phyloP scores from a whole-genome alignment of 2,113 vertebrate genomes.

The Pontoporia blainvillei region DNA sequence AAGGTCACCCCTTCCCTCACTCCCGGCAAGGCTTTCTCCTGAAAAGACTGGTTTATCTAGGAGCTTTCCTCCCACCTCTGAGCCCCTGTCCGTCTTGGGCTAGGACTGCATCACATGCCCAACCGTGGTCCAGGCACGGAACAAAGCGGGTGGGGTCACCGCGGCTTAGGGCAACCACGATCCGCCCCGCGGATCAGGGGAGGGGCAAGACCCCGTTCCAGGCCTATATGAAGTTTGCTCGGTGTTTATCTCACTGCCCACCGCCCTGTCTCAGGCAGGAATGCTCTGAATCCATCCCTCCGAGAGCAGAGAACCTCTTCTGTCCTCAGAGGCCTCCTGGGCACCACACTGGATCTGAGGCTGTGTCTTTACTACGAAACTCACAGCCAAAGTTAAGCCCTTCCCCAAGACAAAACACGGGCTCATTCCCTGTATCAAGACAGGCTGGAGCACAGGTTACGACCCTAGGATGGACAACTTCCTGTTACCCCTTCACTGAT shows the following conservation, averaged over 20 bases:
- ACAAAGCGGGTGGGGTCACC: not conserved
- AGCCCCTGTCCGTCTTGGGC: not conserved
- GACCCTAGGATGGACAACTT: too few relatives aligned
- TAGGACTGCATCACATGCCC: not conserved
- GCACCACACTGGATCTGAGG: rapidly evolving
- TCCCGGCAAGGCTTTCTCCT: not conserved
- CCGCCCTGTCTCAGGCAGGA: not conserved
- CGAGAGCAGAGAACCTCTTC: not conserved
- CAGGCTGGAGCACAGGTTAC: not conserved
- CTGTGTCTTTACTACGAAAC: not conserved
- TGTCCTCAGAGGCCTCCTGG: not conserved
- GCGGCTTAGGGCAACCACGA: not conserved
- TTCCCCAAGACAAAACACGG: not conserved
- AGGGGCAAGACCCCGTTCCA: not conserved
- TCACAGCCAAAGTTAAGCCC: too few relatives aligned
- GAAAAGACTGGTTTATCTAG: not conserved
- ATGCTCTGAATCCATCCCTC: not conserved
- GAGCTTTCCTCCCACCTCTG: not conserved
- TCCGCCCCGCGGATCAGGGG: too few relatives aligned
- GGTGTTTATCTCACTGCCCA: not conserved
- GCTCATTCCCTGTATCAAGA: not conserved
- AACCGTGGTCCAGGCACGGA: rapidly evolving
- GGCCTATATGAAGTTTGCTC: too few relatives aligned
- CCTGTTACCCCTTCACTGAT: not conserved
- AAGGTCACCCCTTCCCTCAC: not conserved